Conservation (phyloP, 2,797 vertebrate genomes). For the Acestrorhynchus altus region DNA sequence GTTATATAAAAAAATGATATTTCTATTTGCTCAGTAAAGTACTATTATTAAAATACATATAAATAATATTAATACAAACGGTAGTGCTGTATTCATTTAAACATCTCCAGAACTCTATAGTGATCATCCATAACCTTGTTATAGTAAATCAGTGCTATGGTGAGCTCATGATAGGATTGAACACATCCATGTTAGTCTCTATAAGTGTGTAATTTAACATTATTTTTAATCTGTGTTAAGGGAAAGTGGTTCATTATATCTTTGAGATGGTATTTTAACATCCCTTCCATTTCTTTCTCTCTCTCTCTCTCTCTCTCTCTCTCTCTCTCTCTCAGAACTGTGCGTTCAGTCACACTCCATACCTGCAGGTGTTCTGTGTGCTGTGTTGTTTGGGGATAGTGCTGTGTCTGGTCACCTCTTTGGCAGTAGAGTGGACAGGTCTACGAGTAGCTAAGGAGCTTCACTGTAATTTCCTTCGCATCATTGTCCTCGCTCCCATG, state of each 20-base stretch:
- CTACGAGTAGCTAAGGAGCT: conserved; percentile 91
- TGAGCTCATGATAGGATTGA: too few species aligned
- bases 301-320: not conserved
- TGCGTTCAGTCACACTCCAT: conserved; percentile 84
- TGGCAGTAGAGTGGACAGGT: conserved; percentile 95
- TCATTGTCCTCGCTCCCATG: conserved; percentile 95
- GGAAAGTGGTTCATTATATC: not conserved
- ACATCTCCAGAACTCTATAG: too few species aligned
- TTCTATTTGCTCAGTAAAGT: too few species aligned
- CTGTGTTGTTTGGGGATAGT: conserved; percentile 92
- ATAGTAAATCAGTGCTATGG: too few species aligned
- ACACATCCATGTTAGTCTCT: too few species aligned
- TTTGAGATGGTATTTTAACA: not conserved
- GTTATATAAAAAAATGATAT: too few species aligned
- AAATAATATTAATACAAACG: too few species aligned
- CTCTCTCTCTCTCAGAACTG: conserved; percentile 75
- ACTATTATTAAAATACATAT: too few species aligned
- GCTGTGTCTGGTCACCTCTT: conserved; percentile 90
- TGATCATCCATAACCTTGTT: too few species aligned
- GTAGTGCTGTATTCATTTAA: too few species aligned
- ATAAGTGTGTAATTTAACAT: too few species aligned
- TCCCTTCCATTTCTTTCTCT: not conserved
- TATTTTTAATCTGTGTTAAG: not conserved
- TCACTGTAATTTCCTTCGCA: conserved; percentile 90
- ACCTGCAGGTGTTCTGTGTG: conserved; percentile 89